A percentile compares a stretch with the other conserved stretches of the same genome.
phyloP scores from a whole-genome alignment of 1,140 invertebrate genomes.

The Drosophila asahinai region DNA sequence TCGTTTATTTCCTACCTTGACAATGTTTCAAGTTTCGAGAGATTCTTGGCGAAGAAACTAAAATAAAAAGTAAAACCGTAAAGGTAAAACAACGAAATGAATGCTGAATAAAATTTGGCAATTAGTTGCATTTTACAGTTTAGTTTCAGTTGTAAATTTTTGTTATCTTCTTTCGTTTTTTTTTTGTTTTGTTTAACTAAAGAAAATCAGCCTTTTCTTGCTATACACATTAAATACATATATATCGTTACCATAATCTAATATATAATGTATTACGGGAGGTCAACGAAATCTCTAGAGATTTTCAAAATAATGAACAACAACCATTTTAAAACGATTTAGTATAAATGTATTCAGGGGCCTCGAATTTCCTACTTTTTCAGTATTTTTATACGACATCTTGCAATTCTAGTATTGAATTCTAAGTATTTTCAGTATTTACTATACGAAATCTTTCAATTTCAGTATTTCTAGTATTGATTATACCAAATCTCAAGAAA shows the following conservation, averaged over 20 bases:
- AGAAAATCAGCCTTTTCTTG: constrained; percentile 82
- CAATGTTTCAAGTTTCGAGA: constrained; percentile 45
- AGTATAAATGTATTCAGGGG: background rate
- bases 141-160: constrained; percentile 49
- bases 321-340: background rate
- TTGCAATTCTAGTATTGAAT: too few relatives aligned
- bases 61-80: constrained; percentile 23
- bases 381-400: too few relatives aligned
- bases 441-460: too few relatives aligned
- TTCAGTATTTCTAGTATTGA: too few relatives aligned
- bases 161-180: constrained; percentile 31
- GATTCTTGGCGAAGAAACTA: constrained; percentile 33
- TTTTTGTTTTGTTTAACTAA: constrained; percentile 67
- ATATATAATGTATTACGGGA: constrained; percentile 31
- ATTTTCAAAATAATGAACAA: background rate
- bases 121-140: constrained; percentile 76
- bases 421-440: too few relatives aligned
- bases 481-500: background rate
- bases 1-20: constrained; percentile 41
- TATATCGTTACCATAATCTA: constrained; percentile 43
- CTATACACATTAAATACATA: constrained; percentile 78
- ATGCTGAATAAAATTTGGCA: constrained; percentile 77
- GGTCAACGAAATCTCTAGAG: constrained; percentile 3
- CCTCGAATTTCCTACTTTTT: background rate
- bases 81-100: constrained; percentile 31